Percentiles rank a stretch among this genome's conserved stretches.
Conservation (phyloP, 2,797 vertebrate genomes). For the Enteromius argenteus region DNA sequence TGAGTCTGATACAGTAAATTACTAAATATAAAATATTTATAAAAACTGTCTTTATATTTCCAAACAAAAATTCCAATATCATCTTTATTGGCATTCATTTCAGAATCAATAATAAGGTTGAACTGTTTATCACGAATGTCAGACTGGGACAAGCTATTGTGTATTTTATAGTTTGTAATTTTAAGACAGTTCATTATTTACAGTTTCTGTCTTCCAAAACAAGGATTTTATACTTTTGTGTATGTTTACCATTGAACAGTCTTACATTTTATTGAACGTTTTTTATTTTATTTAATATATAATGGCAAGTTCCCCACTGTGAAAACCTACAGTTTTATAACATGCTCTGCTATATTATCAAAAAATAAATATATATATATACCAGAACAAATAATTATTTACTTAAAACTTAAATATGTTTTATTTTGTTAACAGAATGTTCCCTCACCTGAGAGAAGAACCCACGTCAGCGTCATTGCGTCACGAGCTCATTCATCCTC, state of each 20-base stretch:
- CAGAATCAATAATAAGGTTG: background rate
- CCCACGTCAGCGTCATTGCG: slow-evolving; percentile 26
- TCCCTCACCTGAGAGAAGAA: slow-evolving; percentile 8
- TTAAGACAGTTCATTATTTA: background rate
- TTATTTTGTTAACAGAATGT: background rate
- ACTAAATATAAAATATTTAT: background rate
- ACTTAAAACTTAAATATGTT: background rate
- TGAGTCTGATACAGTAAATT: background rate
- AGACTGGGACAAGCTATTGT: background rate
- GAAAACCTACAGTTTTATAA: background rate
- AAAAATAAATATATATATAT: too few relatives aligned
- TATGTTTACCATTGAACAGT: background rate
- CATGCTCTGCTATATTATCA: background rate
- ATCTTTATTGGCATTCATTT: background rate
- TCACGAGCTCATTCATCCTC: slow-evolving; percentile 21
- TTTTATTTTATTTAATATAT: background rate
- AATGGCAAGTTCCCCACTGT: background rate
- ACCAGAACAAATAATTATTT: background rate
- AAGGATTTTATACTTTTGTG: background rate
- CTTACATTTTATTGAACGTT: background rate
- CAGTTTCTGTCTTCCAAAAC: background rate
- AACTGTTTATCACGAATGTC: background rate
- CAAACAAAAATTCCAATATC: background rate
- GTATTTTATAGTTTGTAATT: background rate
- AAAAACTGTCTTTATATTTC: background rate